phyloP scores from a whole-genome alignment of 2,797 vertebrate species.

The Gila robusta region DNA sequence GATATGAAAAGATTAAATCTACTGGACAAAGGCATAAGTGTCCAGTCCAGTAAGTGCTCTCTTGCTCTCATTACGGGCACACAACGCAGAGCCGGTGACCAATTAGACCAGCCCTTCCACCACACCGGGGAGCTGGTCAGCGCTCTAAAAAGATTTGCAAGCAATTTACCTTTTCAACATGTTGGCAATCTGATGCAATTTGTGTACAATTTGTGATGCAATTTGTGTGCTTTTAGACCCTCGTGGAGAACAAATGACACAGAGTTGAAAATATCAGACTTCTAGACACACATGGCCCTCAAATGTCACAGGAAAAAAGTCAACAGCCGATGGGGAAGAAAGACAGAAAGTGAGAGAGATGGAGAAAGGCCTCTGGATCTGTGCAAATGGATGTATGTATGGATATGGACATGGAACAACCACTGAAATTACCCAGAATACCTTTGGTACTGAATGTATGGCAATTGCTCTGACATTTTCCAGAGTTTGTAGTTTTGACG shows the following conservation, averaged over 20 bases:
- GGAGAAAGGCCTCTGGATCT: not conserved
- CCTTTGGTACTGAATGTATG: constrained; percentile 54
- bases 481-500: constrained; percentile 55
- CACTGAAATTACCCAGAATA: constrained; percentile 61
- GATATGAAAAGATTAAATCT: constrained; percentile 58
- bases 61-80: constrained; percentile 53
- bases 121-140: constrained; percentile 72
- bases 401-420: constrained; percentile 46
- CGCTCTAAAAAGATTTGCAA: constrained; percentile 99
- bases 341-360: constrained; percentile 18
- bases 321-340: constrained; percentile 30
- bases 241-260: constrained; percentile 58
- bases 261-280: constrained; percentile 62
- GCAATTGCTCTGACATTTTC: constrained; percentile 68
- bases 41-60: constrained; percentile 53
- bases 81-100: constrained; percentile 47
- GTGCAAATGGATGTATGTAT: constrained; percentile 51
- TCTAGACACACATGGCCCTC: constrained; percentile 45
- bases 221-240: constrained; percentile 81
- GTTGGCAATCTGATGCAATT: constrained; percentile 99
- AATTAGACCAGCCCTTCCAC: constrained; percentile 55
- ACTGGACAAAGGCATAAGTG: constrained; percentile 53
- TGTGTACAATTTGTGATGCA: constrained; percentile 99
- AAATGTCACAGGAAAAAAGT: constrained; percentile 62
- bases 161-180: constrained; percentile 99